Percentiles rank a stretch among this genome's conserved stretches.
phyloP scores from a whole-genome alignment of 23 tunicate species.

The Trididemnum clinides region DNA sequence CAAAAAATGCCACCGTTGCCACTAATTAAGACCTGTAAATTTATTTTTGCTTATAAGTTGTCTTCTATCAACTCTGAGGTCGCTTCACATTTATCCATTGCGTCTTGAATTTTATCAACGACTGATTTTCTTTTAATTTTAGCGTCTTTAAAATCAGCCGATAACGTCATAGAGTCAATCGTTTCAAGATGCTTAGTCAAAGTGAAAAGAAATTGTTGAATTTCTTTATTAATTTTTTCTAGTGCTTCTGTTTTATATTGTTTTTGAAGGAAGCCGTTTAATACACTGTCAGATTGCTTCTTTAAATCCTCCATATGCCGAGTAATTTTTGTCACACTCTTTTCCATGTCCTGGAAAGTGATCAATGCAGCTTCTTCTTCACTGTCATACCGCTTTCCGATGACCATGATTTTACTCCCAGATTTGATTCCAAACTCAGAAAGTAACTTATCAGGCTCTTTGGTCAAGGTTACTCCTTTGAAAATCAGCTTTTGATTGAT shows the following conservation, averaged over 20 bases:
- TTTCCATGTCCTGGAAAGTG: slow-evolving; percentile 29
- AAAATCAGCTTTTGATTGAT: slow-evolving; percentile 51
- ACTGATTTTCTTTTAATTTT: slow-evolving; percentile 39
- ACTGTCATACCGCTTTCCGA: slow-evolving; percentile 57
- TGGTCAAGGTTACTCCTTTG: slow-evolving; percentile 53
- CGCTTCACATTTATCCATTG: slow-evolving; percentile 41
- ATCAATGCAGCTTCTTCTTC: slow-evolving; percentile 54
- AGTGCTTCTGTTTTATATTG: slow-evolving; percentile 14
- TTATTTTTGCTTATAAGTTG: background rate
- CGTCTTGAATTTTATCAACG: slow-evolving; percentile 33
- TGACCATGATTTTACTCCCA: slow-evolving; percentile 57
- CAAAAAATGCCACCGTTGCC: too few species aligned
- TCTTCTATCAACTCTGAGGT: background rate
- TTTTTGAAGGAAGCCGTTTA: slow-evolving; percentile 48
- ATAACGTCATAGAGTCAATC: slow-evolving; percentile 37
- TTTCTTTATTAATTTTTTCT: slow-evolving; percentile 23
- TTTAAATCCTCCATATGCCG: background rate
- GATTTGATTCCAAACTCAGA: slow-evolving; percentile 32
- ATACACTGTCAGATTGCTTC: slow-evolving; percentile 31
- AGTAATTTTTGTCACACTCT: background rate
- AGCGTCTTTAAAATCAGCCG: slow-evolving; percentile 48
- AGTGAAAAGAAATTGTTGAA: background rate
- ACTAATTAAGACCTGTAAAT: too few species aligned
- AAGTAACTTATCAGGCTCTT: slow-evolving; percentile 42
- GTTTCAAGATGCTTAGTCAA: slow-evolving; percentile 49